Percentiles rank a stretch among this genome's conserved stretches.
These are phyloP conservation scores for Brachymystax lenok DNA, from an alignment of 2,797 vertebrate genomes.

Conservation along the genomic window DNA sequence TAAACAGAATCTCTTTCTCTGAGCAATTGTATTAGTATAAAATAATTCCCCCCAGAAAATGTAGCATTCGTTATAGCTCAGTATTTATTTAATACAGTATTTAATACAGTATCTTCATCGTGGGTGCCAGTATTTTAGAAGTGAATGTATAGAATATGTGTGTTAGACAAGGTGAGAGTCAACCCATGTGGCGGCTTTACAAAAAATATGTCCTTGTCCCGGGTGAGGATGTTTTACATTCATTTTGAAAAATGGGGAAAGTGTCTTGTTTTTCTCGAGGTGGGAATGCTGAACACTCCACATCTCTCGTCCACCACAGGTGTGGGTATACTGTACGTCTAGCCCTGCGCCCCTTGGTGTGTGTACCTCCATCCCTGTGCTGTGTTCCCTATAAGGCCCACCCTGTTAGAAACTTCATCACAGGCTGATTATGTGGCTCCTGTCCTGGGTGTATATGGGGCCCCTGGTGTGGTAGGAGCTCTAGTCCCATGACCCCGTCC, in stretches of 20 bases:
- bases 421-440: constrained; percentile 40
- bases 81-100: too few species aligned
- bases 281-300: constrained; percentile 11
- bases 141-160: too few species aligned
- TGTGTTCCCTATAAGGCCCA: constrained; percentile 22
- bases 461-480: not conserved
- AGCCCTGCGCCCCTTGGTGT: not conserved
- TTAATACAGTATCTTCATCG: too few species aligned
- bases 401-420: constrained; percentile 24
- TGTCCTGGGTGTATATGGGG: too few species aligned
- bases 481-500: not conserved
- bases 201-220: not conserved
- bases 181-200: not conserved
- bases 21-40: too few species aligned
- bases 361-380: constrained; percentile 12
- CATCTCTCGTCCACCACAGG: constrained; percentile 6
- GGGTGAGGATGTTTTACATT: too few species aligned
- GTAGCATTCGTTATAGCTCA: too few species aligned
- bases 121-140: too few species aligned
- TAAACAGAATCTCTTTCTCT: too few species aligned
- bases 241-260: not conserved
- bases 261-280: too few species aligned
- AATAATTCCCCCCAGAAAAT: not conserved
- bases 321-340: not conserved
- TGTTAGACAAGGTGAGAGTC: too few species aligned